phyloP scores from a whole-genome alignment of 2,888 invertebrate genomes.

The Leucophora obtusa region DNA sequence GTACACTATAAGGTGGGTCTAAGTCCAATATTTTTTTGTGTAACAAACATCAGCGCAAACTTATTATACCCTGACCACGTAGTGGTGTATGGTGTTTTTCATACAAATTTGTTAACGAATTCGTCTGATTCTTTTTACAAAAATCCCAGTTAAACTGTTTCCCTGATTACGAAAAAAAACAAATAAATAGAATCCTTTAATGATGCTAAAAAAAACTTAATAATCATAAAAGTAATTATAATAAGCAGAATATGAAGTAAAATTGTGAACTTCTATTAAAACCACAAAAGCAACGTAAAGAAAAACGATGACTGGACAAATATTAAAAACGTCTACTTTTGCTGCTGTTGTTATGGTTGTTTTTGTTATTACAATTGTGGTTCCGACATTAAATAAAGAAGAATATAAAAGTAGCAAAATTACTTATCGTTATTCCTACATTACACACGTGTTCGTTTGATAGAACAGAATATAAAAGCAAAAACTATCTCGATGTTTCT shows the following conservation, averaged over 20 bases:
- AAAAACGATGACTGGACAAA: slow-evolving; percentile 45
- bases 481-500: slow-evolving; percentile 9
- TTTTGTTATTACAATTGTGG: slow-evolving; percentile 25
- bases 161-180: too few relatives aligned
- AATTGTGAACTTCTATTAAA: neutral
- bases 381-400: neutral
- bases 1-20: too few relatives aligned
- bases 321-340: slow-evolving; percentile 16
- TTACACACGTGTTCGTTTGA: slow-evolving; percentile 41
- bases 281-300: slow-evolving; percentile 25
- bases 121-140: too few relatives aligned
- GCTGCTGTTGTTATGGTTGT: slow-evolving; percentile 20
- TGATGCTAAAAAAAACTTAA: neutral
- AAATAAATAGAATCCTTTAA: neutral
- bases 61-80: too few relatives aligned
- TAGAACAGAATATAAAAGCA: slow-evolving; percentile 7
- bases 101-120: too few relatives aligned
- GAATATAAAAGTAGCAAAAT: slow-evolving; percentile 34
- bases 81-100: too few relatives aligned
- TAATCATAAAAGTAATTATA: neutral
- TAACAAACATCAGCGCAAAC: too few relatives aligned
- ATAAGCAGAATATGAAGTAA: slow-evolving; percentile 16
- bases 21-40: too few relatives aligned
- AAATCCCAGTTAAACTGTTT: too few relatives aligned
- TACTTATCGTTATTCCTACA: slow-evolving; percentile 41